phyloP scores from a whole-genome alignment of 2,888 invertebrate species.

The Caenorhabditis macrosperma region DNA sequence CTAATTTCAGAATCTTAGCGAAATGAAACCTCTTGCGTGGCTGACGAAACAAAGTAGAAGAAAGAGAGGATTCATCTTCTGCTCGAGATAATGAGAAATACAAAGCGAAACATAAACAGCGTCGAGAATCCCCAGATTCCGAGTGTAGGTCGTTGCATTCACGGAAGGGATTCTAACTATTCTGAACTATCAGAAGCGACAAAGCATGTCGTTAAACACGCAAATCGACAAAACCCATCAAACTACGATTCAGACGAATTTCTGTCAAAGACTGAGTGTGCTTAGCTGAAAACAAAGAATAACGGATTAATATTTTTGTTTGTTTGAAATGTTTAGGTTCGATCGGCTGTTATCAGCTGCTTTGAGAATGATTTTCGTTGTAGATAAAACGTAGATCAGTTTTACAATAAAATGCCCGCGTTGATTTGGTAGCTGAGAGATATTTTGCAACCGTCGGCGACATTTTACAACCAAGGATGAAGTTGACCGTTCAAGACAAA shows the following conservation, averaged over 20 bases:
- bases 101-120: not conserved
- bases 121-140: not conserved
- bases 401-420: too few relatives aligned
- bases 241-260: too few relatives aligned
- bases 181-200: not conserved
- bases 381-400: too few relatives aligned
- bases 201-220: not conserved
- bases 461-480: not conserved
- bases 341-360: too few relatives aligned
- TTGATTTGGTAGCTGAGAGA: not conserved
- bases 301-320: too few relatives aligned
- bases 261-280: too few relatives aligned
- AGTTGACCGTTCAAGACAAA: conserved; percentile 8
- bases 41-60: not conserved
- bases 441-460: not conserved
- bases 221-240: too few relatives aligned
- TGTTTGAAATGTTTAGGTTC: too few relatives aligned
- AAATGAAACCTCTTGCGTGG: not conserved
- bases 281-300: too few relatives aligned
- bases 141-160: not conserved
- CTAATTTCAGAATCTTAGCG: conserved; percentile 6
- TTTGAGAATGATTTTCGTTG: too few relatives aligned
- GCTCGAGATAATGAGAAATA: conserved; percentile 13
- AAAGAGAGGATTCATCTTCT: not conserved
- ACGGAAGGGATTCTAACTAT: not conserved